A percentile compares a stretch with the other conserved stretches of the same genome.
phyloP scores from a whole-genome alignment of 2,888 invertebrate genomes.

The Pharmacophagus antenor region DNA sequence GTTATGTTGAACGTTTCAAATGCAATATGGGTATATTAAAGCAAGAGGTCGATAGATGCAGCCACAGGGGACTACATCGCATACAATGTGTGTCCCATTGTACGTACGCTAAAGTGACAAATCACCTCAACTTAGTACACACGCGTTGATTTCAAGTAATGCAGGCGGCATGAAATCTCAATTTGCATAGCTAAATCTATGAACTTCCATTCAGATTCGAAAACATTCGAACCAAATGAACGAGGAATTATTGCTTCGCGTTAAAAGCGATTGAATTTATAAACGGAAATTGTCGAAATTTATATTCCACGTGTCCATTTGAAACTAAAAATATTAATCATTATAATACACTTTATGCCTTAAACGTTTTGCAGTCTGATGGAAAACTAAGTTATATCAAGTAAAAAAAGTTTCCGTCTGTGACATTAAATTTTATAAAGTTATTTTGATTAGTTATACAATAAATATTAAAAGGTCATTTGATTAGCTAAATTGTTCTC shows the following conservation, averaged over 20 bases:
- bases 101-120: conserved; percentile 57
- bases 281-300: background rate
- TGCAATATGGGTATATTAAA: conserved; percentile 28
- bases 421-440: too few relatives aligned
- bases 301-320: too few relatives aligned
- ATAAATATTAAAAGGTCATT: too few relatives aligned
- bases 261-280: background rate
- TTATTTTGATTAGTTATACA: too few relatives aligned
- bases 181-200: conserved; percentile 35
- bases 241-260: conserved; percentile 6
- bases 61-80: conserved; percentile 55
- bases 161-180: conserved; percentile 42
- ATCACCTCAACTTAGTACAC: conserved; percentile 47
- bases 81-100: conserved; percentile 60
- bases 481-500: too few relatives aligned
- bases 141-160: conserved; percentile 45
- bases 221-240: conserved; percentile 11
- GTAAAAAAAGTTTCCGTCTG: too few relatives aligned
- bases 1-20: conserved; percentile 2
- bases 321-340: too few relatives aligned
- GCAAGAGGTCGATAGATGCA: conserved; percentile 40
- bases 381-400: too few relatives aligned
- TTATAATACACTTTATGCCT: too few relatives aligned
- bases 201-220: conserved; percentile 18
- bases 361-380: too few relatives aligned